Evolutionary conservation across 2,797 vertebrate genomes (phyloP), one percentile per base, ranked within the genome.

Genomic region (Cirrhinus mrigala): DNA sequence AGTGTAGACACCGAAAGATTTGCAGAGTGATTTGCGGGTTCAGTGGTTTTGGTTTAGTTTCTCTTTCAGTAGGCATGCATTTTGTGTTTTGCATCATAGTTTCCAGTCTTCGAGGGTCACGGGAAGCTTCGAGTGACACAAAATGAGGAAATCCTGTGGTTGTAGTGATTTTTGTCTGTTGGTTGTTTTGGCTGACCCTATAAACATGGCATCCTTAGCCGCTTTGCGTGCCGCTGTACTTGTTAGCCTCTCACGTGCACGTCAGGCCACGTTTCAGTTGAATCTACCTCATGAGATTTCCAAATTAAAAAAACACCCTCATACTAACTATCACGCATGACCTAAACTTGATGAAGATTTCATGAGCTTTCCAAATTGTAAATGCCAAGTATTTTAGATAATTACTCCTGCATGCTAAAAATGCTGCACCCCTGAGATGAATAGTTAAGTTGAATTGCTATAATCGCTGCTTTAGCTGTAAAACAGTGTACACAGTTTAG

Each of bases 91-190:
- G 46, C 46, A 24, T 76, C 82, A 76, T 64, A 76, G 82, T 74
- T 82, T 73, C 76, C 73, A 81, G 77, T 68, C n/a, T 24, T 56
- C 6, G 12, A 64, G 56, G 60, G 82, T 84, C 81, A 58, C 37
- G 10, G 86, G 71, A 84, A 44, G 48, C 76, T 69, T 68, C 40
- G 18, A 81, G 76, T 89, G 75, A 84, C 84, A 88, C 58, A 93
- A 92, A 91, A 91, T 87, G 54, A 91, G 94, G 94, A 95, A 95
- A 94, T 96, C 94, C 94, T 95, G 92, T 90, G 93, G 91, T 87
- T 46, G 14, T 87, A 88, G 78, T 87, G 89, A 93, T 87, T 92
- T 91, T 88, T 92, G 90, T 93, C 87, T 91, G 85, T 73, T 87
- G 91, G 92, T 92, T 93, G 88, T 90, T 86, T 75, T 68, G 89